Conservation (phyloP, 1,140 invertebrate genomes). For the Rhagoletis pomonella region DNA sequence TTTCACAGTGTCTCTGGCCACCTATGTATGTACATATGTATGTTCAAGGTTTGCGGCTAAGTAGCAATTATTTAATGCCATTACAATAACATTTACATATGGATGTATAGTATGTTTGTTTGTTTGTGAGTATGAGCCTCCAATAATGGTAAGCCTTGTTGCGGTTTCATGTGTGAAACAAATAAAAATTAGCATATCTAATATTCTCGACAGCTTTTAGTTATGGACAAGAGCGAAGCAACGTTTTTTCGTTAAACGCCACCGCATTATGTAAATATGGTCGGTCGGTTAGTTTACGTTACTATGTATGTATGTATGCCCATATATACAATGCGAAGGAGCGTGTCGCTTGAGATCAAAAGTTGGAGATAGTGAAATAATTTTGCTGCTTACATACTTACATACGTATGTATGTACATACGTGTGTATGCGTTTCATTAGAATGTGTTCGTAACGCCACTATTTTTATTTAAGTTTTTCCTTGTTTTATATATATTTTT, state of each 20-base stretch:
- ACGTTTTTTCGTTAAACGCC: slow-evolving; percentile 8
- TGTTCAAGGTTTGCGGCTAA: slow-evolving; percentile 13
- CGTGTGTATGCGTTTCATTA: neutral
- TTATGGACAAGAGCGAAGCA: neutral
- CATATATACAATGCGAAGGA: neutral
- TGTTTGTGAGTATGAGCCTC: neutral
- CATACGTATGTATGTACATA: neutral
- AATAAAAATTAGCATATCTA: slow-evolving; percentile 44
- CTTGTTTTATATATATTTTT: neutral
- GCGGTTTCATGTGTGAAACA: slow-evolving; percentile 4
- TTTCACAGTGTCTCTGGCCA: neutral
- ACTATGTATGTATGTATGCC: neutral
- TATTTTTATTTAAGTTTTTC: neutral
- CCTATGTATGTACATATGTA: neutral
- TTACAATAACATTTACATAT: neutral
- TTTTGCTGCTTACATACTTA: neutral
- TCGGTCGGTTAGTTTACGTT: neutral
- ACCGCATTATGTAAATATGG: slow-evolving; percentile 35
- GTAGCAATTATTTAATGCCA: slow-evolving; percentile 21
- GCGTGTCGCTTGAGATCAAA: slow-evolving; percentile 41
- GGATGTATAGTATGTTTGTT: neutral
- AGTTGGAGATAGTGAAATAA: neutral
- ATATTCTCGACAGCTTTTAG: slow-evolving; percentile 1
- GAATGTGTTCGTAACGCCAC: neutral
- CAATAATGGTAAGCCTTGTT: neutral